Percentiles rank a stretch among this genome's conserved stretches.
Conservation (phyloP, 2,113 vertebrate species). For the Dendropsophus ebraccatus region DNA sequence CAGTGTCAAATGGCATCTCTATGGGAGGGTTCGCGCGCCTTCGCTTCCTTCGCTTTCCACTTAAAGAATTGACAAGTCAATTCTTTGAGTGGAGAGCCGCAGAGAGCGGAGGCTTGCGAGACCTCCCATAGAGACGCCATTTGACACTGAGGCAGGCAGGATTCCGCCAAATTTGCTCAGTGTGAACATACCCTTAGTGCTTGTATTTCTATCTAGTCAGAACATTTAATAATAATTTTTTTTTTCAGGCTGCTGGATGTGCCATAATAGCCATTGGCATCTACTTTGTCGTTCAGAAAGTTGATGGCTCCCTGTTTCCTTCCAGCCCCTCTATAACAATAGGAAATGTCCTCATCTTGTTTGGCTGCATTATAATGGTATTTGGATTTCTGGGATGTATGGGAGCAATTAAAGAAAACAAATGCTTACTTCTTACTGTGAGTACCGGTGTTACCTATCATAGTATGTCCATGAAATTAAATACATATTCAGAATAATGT, state of each 20-base stretch:
- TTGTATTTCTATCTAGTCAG: neutral
- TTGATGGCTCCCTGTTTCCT: conserved; percentile 67
- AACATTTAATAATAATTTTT: neutral
- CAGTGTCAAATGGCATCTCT: too few relatives aligned
- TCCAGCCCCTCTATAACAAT: conserved; percentile 68
- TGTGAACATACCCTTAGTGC: too few relatives aligned
- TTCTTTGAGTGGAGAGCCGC: too few relatives aligned
- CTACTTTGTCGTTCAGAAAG: conserved; percentile 70
- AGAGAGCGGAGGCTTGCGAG: too few relatives aligned
- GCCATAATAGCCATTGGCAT: conserved; percentile 74
- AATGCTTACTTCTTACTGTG: conserved; percentile 85
- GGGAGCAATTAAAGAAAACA: conserved; percentile 87
- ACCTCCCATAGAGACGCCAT: too few relatives aligned
- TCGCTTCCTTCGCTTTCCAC: too few relatives aligned
- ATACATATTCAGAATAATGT: neutral
- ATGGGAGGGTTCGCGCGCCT: too few relatives aligned
- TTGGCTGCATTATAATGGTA: conserved; percentile 83
- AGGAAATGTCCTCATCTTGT: conserved; percentile 74
- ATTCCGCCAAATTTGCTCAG: too few relatives aligned
- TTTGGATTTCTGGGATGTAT: conserved; percentile 87
- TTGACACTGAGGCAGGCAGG: too few relatives aligned
- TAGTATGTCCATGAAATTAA: neutral
- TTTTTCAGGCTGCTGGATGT: conserved; percentile 77
- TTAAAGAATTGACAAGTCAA: too few relatives aligned
- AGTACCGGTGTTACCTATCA: conserved; percentile 37